These are phyloP conservation scores for Rhagoletis pomonella DNA, from an alignment of 1,140 invertebrate genomes.

Conservation along the genomic window DNA sequence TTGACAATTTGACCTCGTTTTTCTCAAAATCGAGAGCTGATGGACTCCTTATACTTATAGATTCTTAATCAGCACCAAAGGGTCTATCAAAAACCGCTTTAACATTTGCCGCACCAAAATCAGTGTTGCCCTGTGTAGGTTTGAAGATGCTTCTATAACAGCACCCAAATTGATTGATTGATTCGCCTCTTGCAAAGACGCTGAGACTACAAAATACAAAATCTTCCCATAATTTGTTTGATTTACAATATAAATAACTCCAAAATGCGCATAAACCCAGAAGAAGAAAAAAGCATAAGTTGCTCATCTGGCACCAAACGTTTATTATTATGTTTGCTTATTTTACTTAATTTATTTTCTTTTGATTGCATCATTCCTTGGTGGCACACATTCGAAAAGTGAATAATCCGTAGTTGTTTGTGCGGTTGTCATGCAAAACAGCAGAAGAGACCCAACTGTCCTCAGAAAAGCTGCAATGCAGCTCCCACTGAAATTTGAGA, in stretches of 20 bases:
- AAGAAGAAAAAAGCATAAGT: background rate
- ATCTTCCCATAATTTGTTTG: background rate
- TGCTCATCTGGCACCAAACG: background rate
- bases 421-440: conserved; percentile 1
- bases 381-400: background rate
- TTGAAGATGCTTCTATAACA: too few relatives aligned
- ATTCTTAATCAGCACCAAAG: too few relatives aligned
- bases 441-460: background rate
- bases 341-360: background rate
- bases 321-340: background rate
- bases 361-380: background rate
- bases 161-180: too few relatives aligned
- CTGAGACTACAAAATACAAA: background rate
- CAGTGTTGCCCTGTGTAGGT: too few relatives aligned
- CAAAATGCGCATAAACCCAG: background rate
- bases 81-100: too few relatives aligned
- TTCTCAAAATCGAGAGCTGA: too few relatives aligned
- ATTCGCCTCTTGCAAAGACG: too few relatives aligned
- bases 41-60: too few relatives aligned
- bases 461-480: too few relatives aligned
- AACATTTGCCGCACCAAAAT: too few relatives aligned
- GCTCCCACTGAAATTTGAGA: background rate
- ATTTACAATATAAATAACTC: background rate
- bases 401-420: background rate
- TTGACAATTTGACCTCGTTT: too few relatives aligned